Conservation (phyloP, 2,113 vertebrate genomes). For the Chloropsis hardwickii region DNA sequence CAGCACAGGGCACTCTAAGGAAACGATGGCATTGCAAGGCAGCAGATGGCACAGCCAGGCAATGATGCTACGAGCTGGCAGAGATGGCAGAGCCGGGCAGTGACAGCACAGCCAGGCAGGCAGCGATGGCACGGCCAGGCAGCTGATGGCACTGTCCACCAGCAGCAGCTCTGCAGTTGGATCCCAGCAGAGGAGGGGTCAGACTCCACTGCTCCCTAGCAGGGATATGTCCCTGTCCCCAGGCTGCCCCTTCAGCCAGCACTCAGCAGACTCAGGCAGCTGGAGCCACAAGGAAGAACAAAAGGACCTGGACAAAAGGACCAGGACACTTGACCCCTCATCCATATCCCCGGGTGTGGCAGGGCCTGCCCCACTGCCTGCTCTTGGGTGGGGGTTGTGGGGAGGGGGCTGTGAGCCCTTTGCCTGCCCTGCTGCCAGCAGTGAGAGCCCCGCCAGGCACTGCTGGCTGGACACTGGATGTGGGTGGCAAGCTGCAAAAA, state of each 20-base stretch:
- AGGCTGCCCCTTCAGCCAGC: not conserved
- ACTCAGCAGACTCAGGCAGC: not conserved
- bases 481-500: not conserved
- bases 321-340: not conserved
- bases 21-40: not conserved
- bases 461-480: not conserved
- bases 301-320: not conserved
- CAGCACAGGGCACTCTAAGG: not conserved
- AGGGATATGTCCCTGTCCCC: not conserved
- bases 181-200: not conserved
- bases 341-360: not conserved
- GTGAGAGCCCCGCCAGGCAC: rapidly evolving
- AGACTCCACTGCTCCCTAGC: not conserved
- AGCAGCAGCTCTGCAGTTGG: not conserved
- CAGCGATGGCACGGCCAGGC: too few species aligned
- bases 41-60: not conserved
- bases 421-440: not conserved
- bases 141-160: not conserved
- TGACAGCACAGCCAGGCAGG: too few species aligned
- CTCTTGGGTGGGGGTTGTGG: not conserved
- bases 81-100: too few species aligned
- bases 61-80: too few species aligned
- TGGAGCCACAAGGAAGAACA: not conserved
- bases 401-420: not conserved
- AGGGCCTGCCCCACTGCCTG: not conserved